phyloP scores from a whole-genome alignment of 2,888 invertebrate species.

The Anorthoa munda region DNA sequence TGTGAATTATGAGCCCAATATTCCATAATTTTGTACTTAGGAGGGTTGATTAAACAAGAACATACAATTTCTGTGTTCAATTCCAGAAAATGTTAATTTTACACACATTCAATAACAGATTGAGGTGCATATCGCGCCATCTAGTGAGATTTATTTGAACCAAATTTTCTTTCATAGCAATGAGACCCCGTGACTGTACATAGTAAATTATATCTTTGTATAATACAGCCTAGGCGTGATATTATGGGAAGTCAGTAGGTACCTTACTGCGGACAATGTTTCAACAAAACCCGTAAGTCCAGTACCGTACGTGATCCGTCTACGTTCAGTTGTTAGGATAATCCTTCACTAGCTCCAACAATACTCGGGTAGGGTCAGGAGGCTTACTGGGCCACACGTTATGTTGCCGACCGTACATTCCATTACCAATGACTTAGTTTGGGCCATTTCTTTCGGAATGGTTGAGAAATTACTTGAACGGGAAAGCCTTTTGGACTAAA shows the following conservation, averaged over 20 bases:
- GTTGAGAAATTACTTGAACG: slow-evolving; percentile 44
- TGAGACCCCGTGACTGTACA: no score
- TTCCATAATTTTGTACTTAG: no score
- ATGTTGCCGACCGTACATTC: slow-evolving; percentile 36
- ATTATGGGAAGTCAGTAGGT: slow-evolving; percentile 18
- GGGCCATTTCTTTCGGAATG: slow-evolving; percentile 46
- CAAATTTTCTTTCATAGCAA: no score
- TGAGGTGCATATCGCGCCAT: no score
- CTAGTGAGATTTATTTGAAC: no score
- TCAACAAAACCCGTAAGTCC: slow-evolving; percentile 3
- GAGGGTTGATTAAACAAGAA: no score
- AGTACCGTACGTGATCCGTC: slow-evolving; percentile 22
- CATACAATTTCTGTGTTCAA: no score
- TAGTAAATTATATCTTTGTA: neutral
- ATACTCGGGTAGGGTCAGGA: slow-evolving; percentile 24
- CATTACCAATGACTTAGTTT: slow-evolving; percentile 47
- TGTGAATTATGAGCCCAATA: no score
- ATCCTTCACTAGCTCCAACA: slow-evolving; percentile 42
- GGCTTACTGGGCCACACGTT: slow-evolving; percentile 31
- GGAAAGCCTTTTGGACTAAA: slow-evolving; percentile 12
- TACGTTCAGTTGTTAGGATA: slow-evolving; percentile 40
- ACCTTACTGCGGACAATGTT: neutral
- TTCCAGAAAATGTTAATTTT: no score
- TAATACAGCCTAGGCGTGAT: neutral
- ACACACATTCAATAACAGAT: no score